A percentile compares a stretch with the other conserved stretches of the same genome.
These are phyloP conservation scores for Sipha flava DNA, from an alignment of 1,140 invertebrate genomes.

Conservation along the genomic window DNA sequence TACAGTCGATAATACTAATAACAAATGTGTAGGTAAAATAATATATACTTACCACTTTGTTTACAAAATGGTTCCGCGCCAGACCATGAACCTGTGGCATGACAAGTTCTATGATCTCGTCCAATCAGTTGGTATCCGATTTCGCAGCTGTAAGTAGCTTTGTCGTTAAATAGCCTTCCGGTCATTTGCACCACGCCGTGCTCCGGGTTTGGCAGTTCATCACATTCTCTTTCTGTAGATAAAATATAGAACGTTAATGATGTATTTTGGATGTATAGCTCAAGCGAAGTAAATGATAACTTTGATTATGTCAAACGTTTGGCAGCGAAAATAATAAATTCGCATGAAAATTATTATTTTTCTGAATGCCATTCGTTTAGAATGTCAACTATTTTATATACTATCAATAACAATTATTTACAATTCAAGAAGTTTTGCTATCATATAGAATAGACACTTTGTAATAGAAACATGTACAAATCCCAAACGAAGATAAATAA, in stretches of 20 bases:
- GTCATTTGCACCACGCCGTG: conserved; percentile 62
- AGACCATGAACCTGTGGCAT: conserved; percentile 88
- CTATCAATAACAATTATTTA: conserved; percentile 10
- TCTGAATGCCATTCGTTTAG: background rate
- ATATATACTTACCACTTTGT: conserved; percentile 61
- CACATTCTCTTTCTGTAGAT: conserved; percentile 69
- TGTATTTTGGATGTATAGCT: background rate
- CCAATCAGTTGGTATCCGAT: conserved; percentile 80
- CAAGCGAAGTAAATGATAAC: background rate
- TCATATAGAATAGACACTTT: too few species aligned
- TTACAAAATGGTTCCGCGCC: conserved; percentile 78
- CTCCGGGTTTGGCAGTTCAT: conserved; percentile 60
- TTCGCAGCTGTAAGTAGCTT: conserved; percentile 76
- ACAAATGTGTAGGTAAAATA: background rate
- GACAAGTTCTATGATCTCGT: conserved; percentile 70
- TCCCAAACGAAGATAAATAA: too few species aligned
- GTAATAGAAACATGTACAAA: too few species aligned
- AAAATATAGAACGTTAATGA: background rate
- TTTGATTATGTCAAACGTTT: background rate
- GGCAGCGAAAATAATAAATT: background rate
- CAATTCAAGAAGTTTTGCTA: background rate
- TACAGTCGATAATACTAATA: too few species aligned
- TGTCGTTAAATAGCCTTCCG: conserved; percentile 68
- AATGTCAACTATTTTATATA: background rate
- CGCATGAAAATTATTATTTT: background rate